Evolutionary conservation across 2,797 vertebrate genomes (phyloP).

Genomic region (Ibycter americanus): DNA sequence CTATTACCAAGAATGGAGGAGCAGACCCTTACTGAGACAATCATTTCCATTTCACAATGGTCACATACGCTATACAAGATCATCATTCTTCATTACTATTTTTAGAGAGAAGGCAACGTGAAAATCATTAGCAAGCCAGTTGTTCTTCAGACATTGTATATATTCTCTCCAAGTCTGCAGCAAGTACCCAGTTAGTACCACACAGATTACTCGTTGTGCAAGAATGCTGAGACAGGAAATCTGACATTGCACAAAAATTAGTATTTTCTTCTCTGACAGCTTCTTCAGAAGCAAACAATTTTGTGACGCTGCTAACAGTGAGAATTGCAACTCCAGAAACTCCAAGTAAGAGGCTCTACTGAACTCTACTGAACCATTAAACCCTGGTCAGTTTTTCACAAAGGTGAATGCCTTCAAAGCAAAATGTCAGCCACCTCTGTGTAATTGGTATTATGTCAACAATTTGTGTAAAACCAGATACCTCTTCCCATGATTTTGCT

Average conservation of each 20-base stretch:
- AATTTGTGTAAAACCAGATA: neutral
- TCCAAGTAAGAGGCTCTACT: neutral
- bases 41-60: neutral
- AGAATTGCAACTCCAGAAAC: neutral
- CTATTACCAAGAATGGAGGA: neutral
- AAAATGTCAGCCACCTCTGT: neutral
- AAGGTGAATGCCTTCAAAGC: neutral
- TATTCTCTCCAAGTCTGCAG: neutral
- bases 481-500: neutral
- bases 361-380: neutral
- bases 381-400: neutral
- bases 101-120: neutral
- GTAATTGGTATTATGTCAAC: neutral
- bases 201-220: neutral
- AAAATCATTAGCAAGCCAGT: neutral
- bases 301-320: neutral
- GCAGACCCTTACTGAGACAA: neutral
- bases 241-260: neutral
- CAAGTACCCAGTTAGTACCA: neutral
- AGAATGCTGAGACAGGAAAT: neutral
- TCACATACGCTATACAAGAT: neutral
- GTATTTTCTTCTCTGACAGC: neutral
- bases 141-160: neutral
- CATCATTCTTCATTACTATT: neutral
- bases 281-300: neutral